phyloP scores from a whole-genome alignment of 2,888 invertebrate species.

The Nemotelus nigrinus region DNA sequence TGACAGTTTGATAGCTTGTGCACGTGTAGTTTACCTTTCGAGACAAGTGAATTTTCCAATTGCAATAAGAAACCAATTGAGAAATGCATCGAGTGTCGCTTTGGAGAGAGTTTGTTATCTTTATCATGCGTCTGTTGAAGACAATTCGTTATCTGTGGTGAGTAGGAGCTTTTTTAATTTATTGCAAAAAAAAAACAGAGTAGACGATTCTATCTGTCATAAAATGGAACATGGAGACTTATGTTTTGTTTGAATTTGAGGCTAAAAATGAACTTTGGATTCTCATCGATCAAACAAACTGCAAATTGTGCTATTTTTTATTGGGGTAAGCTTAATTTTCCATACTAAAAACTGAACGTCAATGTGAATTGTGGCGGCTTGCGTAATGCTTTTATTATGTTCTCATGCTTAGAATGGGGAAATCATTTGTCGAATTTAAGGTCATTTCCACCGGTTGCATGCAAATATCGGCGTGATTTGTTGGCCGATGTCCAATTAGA shows the following conservation, averaged over 20 bases:
- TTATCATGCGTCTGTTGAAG: slow-evolving; percentile 23
- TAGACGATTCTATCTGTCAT: not conserved
- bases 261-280: slow-evolving; percentile 5
- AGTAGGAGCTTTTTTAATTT: slow-evolving; percentile 16
- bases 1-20: slow-evolving; percentile 22
- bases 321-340: not conserved
- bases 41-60: not conserved
- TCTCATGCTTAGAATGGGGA: too few species aligned
- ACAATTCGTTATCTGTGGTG: slow-evolving; percentile 21
- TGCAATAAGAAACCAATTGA: slow-evolving; percentile 13
- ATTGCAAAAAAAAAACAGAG: not conserved
- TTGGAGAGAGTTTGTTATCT: slow-evolving; percentile 5
- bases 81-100: slow-evolving; percentile 28
- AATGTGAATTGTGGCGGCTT: too few species aligned
- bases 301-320: not conserved
- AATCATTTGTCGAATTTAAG: too few species aligned
- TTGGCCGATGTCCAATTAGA: slow-evolving; percentile 21
- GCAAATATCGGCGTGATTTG: not conserved
- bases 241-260: too few species aligned
- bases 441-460: too few species aligned
- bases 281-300: slow-evolving; percentile 14
- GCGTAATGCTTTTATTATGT: too few species aligned
- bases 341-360: not conserved
- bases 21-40: slow-evolving; percentile 35
- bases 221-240: too few species aligned